Evolutionary conservation across 1,140 invertebrate species (phyloP).

Genomic region (Achroia grisella): DNA sequence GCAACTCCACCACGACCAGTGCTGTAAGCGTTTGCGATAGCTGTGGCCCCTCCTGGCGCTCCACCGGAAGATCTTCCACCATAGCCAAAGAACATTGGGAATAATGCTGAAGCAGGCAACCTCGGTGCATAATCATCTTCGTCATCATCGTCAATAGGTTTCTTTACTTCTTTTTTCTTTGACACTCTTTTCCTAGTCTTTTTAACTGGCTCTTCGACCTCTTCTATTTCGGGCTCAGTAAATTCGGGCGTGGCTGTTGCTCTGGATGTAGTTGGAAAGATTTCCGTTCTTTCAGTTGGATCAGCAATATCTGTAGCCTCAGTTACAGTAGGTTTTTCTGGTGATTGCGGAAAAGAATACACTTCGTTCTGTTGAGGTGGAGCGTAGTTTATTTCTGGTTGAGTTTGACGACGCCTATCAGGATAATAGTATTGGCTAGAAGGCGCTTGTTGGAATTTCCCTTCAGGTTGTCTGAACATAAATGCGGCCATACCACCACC

Average conservation of each 20-base stretch:
- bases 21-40: constrained; percentile 81
- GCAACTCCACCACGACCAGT: constrained; percentile 79
- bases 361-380: constrained; percentile 50
- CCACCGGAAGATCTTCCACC: constrained; percentile 48
- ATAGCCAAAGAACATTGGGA: constrained; percentile 77
- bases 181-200: constrained; percentile 39
- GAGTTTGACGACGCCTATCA: constrained; percentile 50
- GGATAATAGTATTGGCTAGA: constrained; percentile 53
- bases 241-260: constrained; percentile 35
- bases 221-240: constrained; percentile 46
- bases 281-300: constrained; percentile 40
- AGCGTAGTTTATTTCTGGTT: constrained; percentile 27
- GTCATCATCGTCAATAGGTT: constrained; percentile 60
- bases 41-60: constrained; percentile 69
- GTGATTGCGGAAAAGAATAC: constrained; percentile 42
- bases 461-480: constrained; percentile 46
- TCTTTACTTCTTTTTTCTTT: constrained; percentile 54
- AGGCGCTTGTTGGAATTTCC: constrained; percentile 24
- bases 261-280: constrained; percentile 37
- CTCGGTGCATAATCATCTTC: constrained; percentile 42
- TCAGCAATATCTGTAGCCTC: constrained; percentile 34
- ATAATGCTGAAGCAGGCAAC: constrained; percentile 72
- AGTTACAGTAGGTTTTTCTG: constrained; percentile 23
- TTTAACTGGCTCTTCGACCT: constrained; percentile 31
- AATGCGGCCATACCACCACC: constrained; percentile 58